Conservation (phyloP, 2,113 vertebrate species). For the Genyomyrus donnyi region DNA sequence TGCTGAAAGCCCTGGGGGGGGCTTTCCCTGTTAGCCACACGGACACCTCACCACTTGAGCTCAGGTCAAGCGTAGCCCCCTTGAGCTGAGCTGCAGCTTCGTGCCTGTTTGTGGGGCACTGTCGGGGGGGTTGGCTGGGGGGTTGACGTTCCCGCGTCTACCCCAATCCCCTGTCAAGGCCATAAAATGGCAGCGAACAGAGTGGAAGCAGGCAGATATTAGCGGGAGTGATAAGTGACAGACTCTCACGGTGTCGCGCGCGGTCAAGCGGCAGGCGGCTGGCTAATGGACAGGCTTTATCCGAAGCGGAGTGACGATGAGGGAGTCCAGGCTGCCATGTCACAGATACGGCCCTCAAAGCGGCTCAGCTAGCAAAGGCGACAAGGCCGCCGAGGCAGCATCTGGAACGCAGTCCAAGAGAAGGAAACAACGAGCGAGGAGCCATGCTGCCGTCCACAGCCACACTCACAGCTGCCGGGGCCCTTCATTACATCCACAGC, state of each 20-base stretch:
- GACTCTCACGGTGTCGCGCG: slow-evolving; percentile 53
- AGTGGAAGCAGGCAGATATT: slow-evolving; percentile 38
- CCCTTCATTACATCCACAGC: no score
- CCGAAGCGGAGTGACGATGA: slow-evolving; percentile 55
- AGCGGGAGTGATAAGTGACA: slow-evolving; percentile 59
- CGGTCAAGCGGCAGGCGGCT: slow-evolving; percentile 46
- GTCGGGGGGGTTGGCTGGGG: slow-evolving; percentile 54
- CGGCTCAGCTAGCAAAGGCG: not conserved
- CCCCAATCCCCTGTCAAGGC: not conserved
- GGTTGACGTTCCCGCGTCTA: slow-evolving; percentile 16
- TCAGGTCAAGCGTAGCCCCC: slow-evolving; percentile 50
- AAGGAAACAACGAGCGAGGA: not conserved
- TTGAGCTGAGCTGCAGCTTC: slow-evolving; percentile 55
- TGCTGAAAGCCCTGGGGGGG: not conserved
- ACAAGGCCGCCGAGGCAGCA: not conserved
- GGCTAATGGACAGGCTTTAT: slow-evolving; percentile 65
- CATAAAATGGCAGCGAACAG: slow-evolving; percentile 29
- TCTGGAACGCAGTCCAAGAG: not conserved
- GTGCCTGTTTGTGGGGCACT: slow-evolving; percentile 53
- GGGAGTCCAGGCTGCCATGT: slow-evolving; percentile 44
- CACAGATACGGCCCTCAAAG: slow-evolving; percentile 1
- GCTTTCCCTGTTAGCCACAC: slow-evolving; percentile 52
- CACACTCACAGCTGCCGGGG: no score
- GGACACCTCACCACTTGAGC: slow-evolving; percentile 50
- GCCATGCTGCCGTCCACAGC: not conserved